Conservation (phyloP, 2,888 invertebrate species). For the Sclerodermus sp. region DNA sequence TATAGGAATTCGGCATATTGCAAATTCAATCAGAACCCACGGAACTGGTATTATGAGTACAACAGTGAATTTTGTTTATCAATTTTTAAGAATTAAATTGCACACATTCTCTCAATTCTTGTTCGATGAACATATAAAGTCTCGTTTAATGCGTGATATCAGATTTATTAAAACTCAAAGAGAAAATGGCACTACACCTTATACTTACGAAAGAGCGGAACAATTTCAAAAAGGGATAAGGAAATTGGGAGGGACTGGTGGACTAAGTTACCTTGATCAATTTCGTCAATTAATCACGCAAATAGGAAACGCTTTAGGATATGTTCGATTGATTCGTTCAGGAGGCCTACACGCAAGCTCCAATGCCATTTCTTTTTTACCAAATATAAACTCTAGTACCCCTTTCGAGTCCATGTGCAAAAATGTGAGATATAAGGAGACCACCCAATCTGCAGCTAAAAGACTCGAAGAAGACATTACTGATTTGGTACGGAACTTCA, state of each 20-base stretch:
- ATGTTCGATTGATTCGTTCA: constrained; percentile 89
- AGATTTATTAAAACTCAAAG: constrained; percentile 68
- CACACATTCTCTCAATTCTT: constrained; percentile 95
- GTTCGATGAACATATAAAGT: constrained; percentile 97
- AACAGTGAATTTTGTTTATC: constrained; percentile 90
- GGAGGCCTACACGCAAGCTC: constrained; percentile 92
- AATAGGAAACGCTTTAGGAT: constrained; percentile 95
- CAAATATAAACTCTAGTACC: constrained; percentile 69
- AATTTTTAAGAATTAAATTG: constrained; percentile 90
- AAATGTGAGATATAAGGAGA: constrained; percentile 63
- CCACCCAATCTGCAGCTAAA: constrained; percentile 68
- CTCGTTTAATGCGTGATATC: constrained; percentile 85
- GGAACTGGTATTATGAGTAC: constrained; percentile 96
- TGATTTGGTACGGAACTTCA: constrained; percentile 80
- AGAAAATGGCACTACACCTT: constrained; percentile 73
- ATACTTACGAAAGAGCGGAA: constrained; percentile 88
- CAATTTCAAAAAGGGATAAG: constrained; percentile 90
- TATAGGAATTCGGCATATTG: constrained; percentile 91
- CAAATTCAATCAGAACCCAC: constrained; percentile 95
- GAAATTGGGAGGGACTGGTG: constrained; percentile 82
- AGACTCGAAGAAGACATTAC: constrained; percentile 78
- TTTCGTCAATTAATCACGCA: constrained; percentile 91
- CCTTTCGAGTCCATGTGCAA: constrained; percentile 68
- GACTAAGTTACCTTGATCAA: constrained; percentile 87
- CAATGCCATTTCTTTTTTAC: constrained; percentile 87